Evolutionary conservation across 2,888 invertebrate species (phyloP).

Genomic region (Rhodophaea formosa): DNA sequence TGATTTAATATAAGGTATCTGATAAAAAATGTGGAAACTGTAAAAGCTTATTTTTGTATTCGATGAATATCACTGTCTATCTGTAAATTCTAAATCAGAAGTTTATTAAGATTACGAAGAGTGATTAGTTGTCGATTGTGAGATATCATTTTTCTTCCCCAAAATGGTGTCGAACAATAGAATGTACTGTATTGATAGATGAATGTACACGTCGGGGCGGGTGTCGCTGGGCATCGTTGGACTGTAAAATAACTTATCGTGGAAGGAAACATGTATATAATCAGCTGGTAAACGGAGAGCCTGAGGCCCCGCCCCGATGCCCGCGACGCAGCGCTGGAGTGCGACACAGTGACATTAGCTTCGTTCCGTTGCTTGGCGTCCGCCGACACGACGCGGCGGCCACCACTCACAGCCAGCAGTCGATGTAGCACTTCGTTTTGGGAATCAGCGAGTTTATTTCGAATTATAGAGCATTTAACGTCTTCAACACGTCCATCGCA

Average conservation of each 20-base stretch:
- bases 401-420: conserved; percentile 44
- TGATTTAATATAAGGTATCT: conserved; percentile 72
- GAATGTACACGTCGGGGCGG: conserved; percentile 20
- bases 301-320: conserved; percentile 9
- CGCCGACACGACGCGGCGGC: conserved; percentile 20
- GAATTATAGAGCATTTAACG: conserved; percentile 42
- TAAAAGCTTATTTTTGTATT: conserved; percentile 81
- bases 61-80: conserved; percentile 71
- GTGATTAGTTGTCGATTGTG: conserved; percentile 54
- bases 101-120: conserved; percentile 51
- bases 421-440: conserved; percentile 48
- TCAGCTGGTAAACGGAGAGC: not conserved
- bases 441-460: conserved; percentile 40
- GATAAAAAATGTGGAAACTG: conserved; percentile 75
- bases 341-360: conserved; percentile 54
- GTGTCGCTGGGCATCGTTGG: conserved; percentile 18
- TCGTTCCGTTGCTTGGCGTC: conserved; percentile 43
- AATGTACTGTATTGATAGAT: conserved; percentile 30
- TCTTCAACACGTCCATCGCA: conserved; percentile 59
- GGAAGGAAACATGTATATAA: conserved; percentile 4
- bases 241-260: not conserved
- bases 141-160: conserved; percentile 75
- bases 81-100: conserved; percentile 71
- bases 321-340: conserved; percentile 30
- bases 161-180: conserved; percentile 67